Base-by-base conservation (phyloP, 2,797 vertebrate species). In the Champsocephalus esox region DNA sequence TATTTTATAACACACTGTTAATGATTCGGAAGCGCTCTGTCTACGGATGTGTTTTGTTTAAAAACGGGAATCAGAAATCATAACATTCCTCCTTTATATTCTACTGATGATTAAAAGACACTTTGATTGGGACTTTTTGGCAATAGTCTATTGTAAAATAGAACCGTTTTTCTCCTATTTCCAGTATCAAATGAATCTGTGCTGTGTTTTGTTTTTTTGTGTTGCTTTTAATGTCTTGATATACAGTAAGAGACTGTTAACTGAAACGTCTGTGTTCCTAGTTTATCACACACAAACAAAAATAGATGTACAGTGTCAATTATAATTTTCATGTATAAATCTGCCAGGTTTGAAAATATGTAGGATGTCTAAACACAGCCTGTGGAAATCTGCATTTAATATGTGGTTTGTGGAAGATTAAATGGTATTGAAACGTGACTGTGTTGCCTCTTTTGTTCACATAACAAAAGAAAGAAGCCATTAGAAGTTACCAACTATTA, bases 241-340 rank as follows among this genome's bases (percentile, higher is more conserved):
- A 81, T 67, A 24, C 24, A 24, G 24, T 24, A 60, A 44, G 65
- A 79, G 74, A 68, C 76, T 76, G 49, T 79, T 51, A 78, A 79
- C 64, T 43, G 41, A 48, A 21, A 16, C 19, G 52, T 28, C 17
- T 51, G 32, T 68, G 51, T 86, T 83, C 77, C 76, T 80, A 74
- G 79, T 72, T 86, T 28, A 65, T 88, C 60, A 66, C 62, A 83
- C 66, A 83, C 66, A 32, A 82, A 61, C 73, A 80, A 61, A 75
- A 77, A 79, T 73, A 81, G 24, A 79, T 88, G 81, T 88, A 74
- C 67, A 58, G 78, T 87, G 74, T 88, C 72, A 66, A 86, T 54
- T 73, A 19, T 81, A 63, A 74, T 74, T 85, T 75, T 52, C 45
- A 62, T 84, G 60, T 83, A 21, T 71, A 52, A 77, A 57, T 62